These are phyloP conservation scores for Chrysotoxum bicinctum DNA, from an alignment of 2,888 invertebrate genomes.

Conservation along the genomic window DNA sequence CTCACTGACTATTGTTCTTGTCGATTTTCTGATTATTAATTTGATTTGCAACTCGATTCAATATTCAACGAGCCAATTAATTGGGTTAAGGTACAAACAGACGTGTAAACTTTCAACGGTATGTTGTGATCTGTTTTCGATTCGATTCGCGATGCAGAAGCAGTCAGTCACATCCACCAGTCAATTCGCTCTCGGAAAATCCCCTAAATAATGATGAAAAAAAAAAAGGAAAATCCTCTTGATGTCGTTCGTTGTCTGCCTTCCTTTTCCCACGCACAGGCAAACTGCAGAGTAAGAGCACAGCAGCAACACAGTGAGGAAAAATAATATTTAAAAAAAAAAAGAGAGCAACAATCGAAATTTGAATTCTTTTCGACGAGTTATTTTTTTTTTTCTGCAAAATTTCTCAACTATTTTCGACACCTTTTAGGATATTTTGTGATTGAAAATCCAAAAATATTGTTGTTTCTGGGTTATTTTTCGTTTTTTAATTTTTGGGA, in stretches of 20 bases:
- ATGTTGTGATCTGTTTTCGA: constrained; percentile 38
- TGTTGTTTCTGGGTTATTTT: neutral
- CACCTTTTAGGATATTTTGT: constrained; percentile 38
- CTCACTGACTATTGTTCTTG: constrained; percentile 19
- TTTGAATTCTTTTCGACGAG: constrained; percentile 59
- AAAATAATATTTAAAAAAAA: constrained; percentile 55
- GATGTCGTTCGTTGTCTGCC: constrained; percentile 38
- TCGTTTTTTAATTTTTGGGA: neutral
- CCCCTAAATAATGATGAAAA: constrained; percentile 54
- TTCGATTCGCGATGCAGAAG: constrained; percentile 15
- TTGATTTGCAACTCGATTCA: constrained; percentile 39
- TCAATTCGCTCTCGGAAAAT: constrained; percentile 43
- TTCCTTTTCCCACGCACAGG: constrained; percentile 54
- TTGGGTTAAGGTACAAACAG: constrained; percentile 54
- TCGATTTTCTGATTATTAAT: constrained; percentile 33
- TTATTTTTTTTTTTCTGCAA: constrained; percentile 40
- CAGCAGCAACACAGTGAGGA: constrained; percentile 56
- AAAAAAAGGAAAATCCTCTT: constrained; percentile 67
- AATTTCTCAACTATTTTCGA: constrained; percentile 65
- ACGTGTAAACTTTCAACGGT: constrained; percentile 40
- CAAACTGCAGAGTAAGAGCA: constrained; percentile 45
- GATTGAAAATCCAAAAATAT: constrained; percentile 29
- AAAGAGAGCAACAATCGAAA: constrained; percentile 73
- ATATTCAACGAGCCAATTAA: constrained; percentile 38
- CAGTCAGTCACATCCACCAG: constrained; percentile 62